Evolutionary conservation across 2,797 vertebrate species (phyloP).

Genomic region (Galago senegalensis): DNA sequence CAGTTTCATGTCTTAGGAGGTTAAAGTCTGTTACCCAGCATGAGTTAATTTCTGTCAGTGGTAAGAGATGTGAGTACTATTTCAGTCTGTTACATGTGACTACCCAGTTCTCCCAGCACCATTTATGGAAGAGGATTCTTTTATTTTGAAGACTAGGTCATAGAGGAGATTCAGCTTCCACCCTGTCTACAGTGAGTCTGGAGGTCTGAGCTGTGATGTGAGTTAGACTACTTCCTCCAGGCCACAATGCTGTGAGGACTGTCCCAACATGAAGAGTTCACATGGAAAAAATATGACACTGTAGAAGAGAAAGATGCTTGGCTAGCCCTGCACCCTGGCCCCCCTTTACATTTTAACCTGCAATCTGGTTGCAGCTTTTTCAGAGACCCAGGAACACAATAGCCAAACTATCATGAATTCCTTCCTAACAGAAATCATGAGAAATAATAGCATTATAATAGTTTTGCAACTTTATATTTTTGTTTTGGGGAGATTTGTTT

Average conservation of each 20-base stretch:
- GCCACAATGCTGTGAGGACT: background rate
- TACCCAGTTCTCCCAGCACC: too few relatives aligned
- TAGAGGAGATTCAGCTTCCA: background rate
- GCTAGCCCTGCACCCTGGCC: background rate
- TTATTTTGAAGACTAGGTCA: background rate
- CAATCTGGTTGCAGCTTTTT: background rate
- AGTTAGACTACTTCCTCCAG: background rate
- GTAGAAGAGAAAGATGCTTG: background rate
- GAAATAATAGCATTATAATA: background rate
- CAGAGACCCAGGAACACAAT: background rate
- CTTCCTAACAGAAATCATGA: slow-evolving; percentile 3
- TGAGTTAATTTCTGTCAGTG: too few relatives aligned
- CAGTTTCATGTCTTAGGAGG: too few relatives aligned
- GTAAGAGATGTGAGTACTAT: too few relatives aligned
- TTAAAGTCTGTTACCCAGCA: too few relatives aligned
- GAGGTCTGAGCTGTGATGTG: background rate
- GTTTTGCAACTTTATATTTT: background rate
- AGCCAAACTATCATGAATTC: background rate
- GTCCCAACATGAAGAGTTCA: background rate
- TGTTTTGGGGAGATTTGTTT: slow-evolving; percentile 8
- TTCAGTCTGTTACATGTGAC: too few relatives aligned
- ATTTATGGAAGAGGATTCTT: too few relatives aligned
- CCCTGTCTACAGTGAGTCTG: background rate
- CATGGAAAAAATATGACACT: background rate
- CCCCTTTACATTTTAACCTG: background rate